Conservation (phyloP, 2,888 invertebrate genomes). For the Eilema griseolum region DNA sequence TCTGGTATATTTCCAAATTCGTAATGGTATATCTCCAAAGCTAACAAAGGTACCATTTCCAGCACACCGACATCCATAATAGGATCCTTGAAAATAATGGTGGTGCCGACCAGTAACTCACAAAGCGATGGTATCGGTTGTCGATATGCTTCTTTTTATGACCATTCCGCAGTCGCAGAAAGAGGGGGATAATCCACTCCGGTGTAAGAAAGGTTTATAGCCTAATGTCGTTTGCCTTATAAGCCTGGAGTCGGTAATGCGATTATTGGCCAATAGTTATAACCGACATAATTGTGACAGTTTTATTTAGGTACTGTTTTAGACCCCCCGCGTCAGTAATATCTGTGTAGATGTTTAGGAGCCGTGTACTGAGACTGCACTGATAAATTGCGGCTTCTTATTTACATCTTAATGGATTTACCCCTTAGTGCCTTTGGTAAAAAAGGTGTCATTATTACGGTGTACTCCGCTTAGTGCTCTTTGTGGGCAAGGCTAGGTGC, state of each 20-base stretch:
- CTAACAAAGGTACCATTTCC: slow-evolving; percentile 42
- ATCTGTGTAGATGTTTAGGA: neutral
- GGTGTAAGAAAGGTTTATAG: slow-evolving; percentile 53
- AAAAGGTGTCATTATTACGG: too few relatives aligned
- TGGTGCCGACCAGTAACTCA: slow-evolving; percentile 74
- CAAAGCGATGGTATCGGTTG: slow-evolving; percentile 81
- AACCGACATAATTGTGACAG: slow-evolving; percentile 8
- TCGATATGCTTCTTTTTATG: slow-evolving; percentile 82
- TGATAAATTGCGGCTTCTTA: neutral
- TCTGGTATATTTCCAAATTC: neutral
- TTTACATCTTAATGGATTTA: neutral
- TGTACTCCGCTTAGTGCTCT: too few relatives aligned
- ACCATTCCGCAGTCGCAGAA: slow-evolving; percentile 73
- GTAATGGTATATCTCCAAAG: neutral
- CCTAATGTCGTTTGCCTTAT: slow-evolving; percentile 22
- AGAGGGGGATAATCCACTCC: slow-evolving; percentile 62
- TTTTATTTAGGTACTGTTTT: neutral
- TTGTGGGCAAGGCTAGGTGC: too few relatives aligned
- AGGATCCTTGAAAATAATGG: slow-evolving; percentile 72
- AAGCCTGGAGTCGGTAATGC: slow-evolving; percentile 5
- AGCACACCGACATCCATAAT: slow-evolving; percentile 55
- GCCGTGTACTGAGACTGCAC: neutral
- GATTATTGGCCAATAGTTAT: slow-evolving; percentile 20
- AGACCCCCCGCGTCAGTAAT: slow-evolving; percentile 16
- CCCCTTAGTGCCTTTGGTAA: neutral